Evolutionary conservation across 2,888 invertebrate genomes (phyloP).

Genomic region (Ptilodon capucinus): DNA sequence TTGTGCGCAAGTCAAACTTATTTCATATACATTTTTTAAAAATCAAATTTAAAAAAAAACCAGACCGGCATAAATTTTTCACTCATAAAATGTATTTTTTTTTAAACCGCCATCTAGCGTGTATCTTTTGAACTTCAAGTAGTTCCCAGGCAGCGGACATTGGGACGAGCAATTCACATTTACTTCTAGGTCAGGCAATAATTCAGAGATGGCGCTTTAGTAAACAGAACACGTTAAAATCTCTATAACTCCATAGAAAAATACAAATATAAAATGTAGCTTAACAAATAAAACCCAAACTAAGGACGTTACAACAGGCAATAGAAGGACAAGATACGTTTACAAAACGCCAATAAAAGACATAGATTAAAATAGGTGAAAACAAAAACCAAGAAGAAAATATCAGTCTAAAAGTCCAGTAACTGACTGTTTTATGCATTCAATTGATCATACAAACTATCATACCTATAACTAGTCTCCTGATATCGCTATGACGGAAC

Average conservation of each 20-base stretch:
- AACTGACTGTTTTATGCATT: background rate
- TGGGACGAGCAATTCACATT: background rate
- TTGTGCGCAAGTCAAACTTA: too few species aligned
- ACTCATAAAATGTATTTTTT: too few species aligned
- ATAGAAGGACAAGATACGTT: conserved; percentile 6
- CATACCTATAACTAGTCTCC: conserved; percentile 69
- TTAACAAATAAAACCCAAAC: background rate
- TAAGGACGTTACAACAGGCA: background rate
- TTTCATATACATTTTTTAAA: too few species aligned
- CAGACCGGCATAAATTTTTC: too few species aligned
- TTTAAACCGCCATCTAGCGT: conserved; percentile 29
- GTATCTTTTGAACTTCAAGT: conserved; percentile 8
- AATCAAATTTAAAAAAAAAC: too few species aligned
- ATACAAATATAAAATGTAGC: background rate
- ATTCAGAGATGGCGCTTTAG: conserved; percentile 37
- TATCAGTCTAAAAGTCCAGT: background rate
- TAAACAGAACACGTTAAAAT: background rate
- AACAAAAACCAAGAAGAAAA: background rate
- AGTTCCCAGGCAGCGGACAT: too few species aligned
- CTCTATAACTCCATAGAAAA: background rate
- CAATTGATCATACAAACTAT: conserved; percentile 19
- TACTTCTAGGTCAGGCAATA: conserved; percentile 5
- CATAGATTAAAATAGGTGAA: conserved; percentile 1
- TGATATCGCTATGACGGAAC: conserved; percentile 59
- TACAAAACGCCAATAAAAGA: conserved; percentile 2